Conservation (phyloP, 2,888 invertebrate genomes). For the Scaptomyza cyrtandrae region DNA sequence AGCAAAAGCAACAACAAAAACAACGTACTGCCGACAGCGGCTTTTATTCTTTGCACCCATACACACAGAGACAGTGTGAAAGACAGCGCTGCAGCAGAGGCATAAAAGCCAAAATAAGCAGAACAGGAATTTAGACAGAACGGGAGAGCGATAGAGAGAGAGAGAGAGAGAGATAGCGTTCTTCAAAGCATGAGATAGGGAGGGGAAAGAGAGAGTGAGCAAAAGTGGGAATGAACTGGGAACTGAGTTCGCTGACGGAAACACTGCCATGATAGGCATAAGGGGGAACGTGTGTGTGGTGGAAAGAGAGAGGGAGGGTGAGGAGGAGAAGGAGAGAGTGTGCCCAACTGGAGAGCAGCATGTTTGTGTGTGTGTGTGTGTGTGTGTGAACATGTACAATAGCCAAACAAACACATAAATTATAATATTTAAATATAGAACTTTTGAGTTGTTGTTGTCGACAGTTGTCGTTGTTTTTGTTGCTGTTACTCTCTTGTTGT, state of each 20-base stretch:
- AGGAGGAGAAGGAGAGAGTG: conserved; percentile 1
- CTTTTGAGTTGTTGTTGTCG: conserved; percentile 76
- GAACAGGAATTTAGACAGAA: conserved; percentile 69
- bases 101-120: conserved; percentile 74
- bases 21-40: conserved; percentile 42
- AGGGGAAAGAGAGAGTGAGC: conserved; percentile 6
- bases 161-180: neutral
- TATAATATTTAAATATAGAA: conserved; percentile 81
- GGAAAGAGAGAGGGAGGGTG: conserved; percentile 16
- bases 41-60: conserved; percentile 65
- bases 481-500: conserved; percentile 32
- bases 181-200: neutral
- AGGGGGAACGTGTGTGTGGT: conserved; percentile 31
- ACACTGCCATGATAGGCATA: conserved; percentile 35
- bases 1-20: too few species aligned
- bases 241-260: conserved; percentile 68
- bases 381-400: conserved; percentile 44
- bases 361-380: conserved; percentile 17
- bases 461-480: conserved; percentile 31
- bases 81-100: conserved; percentile 46
- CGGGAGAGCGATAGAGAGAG: conserved; percentile 1
- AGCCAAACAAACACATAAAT: conserved; percentile 79
- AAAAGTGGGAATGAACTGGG: conserved; percentile 64
- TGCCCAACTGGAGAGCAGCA: conserved; percentile 17
- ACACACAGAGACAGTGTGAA: conserved; percentile 50